Percentiles rank a stretch among this genome's conserved stretches.
Evolutionary conservation across 2,113 vertebrate species (phyloP).

Genomic region (Atlantisia rogersi): DNA sequence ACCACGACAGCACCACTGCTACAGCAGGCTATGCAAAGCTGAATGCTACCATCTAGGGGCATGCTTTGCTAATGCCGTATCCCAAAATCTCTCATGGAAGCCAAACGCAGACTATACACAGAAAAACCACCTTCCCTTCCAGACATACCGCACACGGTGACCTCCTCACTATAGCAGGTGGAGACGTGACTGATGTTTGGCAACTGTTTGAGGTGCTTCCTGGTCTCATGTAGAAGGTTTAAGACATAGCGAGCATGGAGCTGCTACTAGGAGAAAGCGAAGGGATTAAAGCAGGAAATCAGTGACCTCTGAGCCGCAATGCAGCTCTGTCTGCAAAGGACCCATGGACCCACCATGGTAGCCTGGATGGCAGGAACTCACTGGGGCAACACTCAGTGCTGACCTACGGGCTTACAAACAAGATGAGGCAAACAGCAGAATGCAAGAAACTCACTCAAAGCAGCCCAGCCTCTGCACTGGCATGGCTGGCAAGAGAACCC

Average conservation of each 20-base stretch:
- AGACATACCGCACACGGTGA: conserved; percentile 89
- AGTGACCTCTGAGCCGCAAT: background rate
- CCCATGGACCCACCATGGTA: background rate
- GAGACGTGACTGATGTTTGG: conserved; percentile 89
- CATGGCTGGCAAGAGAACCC: background rate
- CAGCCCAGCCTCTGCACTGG: background rate
- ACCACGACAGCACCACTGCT: accelerated
- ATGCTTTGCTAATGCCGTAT: background rate
- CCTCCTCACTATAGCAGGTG: conserved; percentile 85
- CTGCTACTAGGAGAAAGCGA: conserved; percentile 86
- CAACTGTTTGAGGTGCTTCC: conserved; percentile 84
- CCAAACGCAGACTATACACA: background rate
- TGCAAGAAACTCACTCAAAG: background rate
- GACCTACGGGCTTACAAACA: background rate
- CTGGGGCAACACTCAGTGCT: background rate
- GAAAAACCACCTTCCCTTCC: background rate
- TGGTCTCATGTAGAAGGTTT: conserved; percentile 88
- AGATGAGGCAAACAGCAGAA: background rate
- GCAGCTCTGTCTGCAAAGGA: background rate
- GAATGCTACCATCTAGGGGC: background rate
- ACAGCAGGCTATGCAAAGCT: background rate
- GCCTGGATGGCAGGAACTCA: background rate
- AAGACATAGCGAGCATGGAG: conserved; percentile 92
- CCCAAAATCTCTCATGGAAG: background rate
- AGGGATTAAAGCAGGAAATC: conserved; percentile 33